phyloP scores from a whole-genome alignment of 2,797 vertebrate species.

The Hoplostethus mediterraneus region DNA sequence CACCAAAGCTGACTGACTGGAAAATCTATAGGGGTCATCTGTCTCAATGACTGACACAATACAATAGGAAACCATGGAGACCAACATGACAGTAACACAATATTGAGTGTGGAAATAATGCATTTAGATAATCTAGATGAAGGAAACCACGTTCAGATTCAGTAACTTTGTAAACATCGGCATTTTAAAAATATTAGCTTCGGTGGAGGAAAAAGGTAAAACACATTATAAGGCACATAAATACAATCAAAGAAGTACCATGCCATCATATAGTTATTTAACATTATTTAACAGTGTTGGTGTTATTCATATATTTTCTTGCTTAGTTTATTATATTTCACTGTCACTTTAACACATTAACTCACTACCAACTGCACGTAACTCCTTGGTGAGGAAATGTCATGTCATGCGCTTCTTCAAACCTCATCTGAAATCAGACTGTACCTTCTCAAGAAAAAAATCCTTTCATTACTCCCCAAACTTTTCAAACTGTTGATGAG shows the following conservation, averaged over 20 bases:
- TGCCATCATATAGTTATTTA: neutral
- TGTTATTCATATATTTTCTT: neutral
- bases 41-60: conserved; percentile 61
- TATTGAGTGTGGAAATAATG: conserved; percentile 49
- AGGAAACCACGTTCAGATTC: neutral
- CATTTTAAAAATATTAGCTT: neutral
- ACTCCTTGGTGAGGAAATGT: neutral
- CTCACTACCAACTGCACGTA: neutral
- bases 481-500: neutral
- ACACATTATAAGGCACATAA: neutral
- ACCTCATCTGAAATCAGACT: neutral
- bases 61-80: conserved; percentile 73
- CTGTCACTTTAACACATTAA: neutral
- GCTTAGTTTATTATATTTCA: neutral
- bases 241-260: neutral
- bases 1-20: conserved; percentile 63
- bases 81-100: conserved; percentile 68
- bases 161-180: neutral
- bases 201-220: neutral
- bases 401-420: neutral
- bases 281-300: neutral
- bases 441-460: neutral
- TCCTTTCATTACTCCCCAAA: neutral
- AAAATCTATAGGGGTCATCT: conserved; percentile 76
- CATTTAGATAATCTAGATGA: conserved; percentile 17